Evolutionary conservation across 2,797 vertebrate genomes (phyloP).

Genomic region (Sebastes paucispinis): DNA sequence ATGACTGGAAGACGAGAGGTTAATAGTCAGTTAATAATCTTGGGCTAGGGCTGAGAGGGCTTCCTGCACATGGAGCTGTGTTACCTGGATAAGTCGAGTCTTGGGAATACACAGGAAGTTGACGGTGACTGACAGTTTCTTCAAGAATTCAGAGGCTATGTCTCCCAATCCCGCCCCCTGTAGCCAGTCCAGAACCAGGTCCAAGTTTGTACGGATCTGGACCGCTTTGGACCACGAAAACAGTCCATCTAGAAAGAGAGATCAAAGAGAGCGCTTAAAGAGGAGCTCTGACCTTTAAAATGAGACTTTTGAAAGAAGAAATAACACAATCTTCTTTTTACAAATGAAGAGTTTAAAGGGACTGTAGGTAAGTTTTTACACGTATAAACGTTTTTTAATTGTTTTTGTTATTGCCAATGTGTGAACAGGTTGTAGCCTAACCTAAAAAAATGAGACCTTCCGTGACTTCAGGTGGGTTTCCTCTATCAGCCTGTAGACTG

Average conservation of each 20-base stretch:
- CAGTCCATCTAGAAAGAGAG: constrained; percentile 76
- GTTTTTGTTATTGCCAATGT: too few species aligned
- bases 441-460: too few species aligned
- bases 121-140: constrained; percentile 91
- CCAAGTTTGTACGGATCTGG: constrained; percentile 92
- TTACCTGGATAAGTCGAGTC: constrained; percentile 91
- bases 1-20: constrained; percentile 71
- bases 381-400: rapidly evolving
- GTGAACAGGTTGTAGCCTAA: too few species aligned
- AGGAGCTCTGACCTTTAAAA: not conserved
- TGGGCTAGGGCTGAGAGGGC: not conserved
- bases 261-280: not conserved
- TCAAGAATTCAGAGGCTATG: constrained; percentile 92
- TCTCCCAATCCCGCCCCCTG: constrained; percentile 92
- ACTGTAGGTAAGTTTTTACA: too few species aligned
- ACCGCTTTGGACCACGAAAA: constrained; percentile 95
- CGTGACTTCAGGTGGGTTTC: too few species aligned
- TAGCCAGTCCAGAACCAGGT: constrained; percentile 93
- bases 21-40: not conserved
- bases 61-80: not conserved
- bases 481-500: too few species aligned
- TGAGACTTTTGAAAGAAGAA: not conserved
- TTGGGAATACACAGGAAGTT: constrained; percentile 94
- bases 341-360: not conserved
- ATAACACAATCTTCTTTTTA: not conserved